These are phyloP conservation scores for Ameiurus melas DNA, from an alignment of 2,113 vertebrate species.

Conservation along the genomic window DNA sequence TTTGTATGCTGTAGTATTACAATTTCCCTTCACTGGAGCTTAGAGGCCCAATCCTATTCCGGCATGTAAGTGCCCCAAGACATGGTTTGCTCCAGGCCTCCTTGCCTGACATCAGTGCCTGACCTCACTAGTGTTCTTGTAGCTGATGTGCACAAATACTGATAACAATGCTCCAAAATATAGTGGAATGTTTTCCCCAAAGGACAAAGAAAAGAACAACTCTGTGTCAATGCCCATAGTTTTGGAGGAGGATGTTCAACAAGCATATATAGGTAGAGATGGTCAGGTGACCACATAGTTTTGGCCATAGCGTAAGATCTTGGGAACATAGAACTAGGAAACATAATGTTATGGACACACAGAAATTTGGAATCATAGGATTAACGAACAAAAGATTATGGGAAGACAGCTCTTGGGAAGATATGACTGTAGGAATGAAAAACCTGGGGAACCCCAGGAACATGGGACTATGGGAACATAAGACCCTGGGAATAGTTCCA, in stretches of 20 bases:
- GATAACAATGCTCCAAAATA: not conserved
- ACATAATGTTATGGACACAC: too few species aligned
- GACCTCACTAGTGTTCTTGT: not conserved
- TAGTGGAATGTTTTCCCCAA: not conserved
- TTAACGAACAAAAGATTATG: not conserved
- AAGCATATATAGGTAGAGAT: not conserved
- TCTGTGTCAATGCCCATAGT: not conserved
- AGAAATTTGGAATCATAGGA: not conserved
- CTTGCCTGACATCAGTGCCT: not conserved
- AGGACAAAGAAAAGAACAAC: not conserved
- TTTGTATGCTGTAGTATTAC: too few species aligned
- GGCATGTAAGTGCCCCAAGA: too few species aligned
- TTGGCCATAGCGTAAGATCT: not conserved
- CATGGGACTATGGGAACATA: too few species aligned
- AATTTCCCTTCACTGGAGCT: too few species aligned
- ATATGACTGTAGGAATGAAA: not conserved
- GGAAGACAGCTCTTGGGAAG: not conserved
- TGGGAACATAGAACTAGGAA: not conserved
- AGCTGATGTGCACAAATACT: not conserved
- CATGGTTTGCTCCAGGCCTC: not conserved
- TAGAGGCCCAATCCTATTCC: too few species aligned
- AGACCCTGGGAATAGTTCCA: not conserved
- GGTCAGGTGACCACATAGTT: not conserved
- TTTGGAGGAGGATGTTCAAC: not conserved
- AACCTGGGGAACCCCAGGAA: not conserved